These are phyloP conservation scores for Plecturocebus donacophilus DNA, from an alignment of 2,113 vertebrate genomes.

Conservation along the genomic window DNA sequence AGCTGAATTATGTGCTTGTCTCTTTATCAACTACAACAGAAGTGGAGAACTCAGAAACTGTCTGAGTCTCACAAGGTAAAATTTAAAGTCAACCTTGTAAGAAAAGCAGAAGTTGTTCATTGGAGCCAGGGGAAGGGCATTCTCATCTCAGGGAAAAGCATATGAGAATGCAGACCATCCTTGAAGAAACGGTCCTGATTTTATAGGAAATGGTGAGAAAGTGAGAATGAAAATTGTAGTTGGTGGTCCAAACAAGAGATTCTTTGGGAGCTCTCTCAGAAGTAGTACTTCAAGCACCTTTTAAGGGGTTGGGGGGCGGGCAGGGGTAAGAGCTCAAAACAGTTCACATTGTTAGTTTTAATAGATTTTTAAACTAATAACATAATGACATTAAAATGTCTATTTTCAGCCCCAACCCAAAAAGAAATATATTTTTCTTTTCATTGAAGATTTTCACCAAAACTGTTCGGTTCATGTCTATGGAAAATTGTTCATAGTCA, in stretches of 20 bases:
- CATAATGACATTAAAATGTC: neutral
- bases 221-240: neutral
- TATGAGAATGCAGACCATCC: neutral
- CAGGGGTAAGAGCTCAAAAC: too few relatives aligned
- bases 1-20: neutral
- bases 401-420: neutral
- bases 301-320: too few relatives aligned
- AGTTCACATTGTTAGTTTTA: neutral
- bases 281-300: neutral
- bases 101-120: neutral
- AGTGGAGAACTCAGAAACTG: neutral
- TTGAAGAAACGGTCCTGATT: neutral
- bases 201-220: neutral
- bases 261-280: neutral
- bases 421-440: neutral
- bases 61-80: neutral
- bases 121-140: neutral
- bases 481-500: neutral
- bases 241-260: neutral
- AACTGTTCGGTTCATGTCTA: neutral
- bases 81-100: neutral
- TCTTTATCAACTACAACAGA: neutral
- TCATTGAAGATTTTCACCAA: neutral
- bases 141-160: neutral
- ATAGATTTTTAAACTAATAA: slow-evolving; percentile 23